Percentiles rank a stretch among this genome's conserved stretches.
These are phyloP conservation scores for Sternotherus odoratus DNA, from an alignment of 2,797 vertebrate genomes.

Conservation along the genomic window DNA sequence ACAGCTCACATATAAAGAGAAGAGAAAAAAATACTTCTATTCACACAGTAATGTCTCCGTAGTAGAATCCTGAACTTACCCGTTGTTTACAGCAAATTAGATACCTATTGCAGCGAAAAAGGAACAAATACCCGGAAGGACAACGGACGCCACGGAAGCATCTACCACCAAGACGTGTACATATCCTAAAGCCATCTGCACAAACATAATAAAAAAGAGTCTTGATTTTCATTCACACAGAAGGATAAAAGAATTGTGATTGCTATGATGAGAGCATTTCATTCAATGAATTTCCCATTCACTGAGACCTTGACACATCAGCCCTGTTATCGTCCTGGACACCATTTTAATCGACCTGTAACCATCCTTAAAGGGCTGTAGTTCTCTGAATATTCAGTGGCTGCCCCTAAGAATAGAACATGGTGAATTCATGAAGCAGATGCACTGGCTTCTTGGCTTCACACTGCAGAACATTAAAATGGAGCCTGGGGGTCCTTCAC, in stretches of 20 bases:
- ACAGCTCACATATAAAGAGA: neutral
- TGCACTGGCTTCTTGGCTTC: too few relatives aligned
- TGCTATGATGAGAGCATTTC: neutral
- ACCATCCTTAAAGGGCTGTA: too few relatives aligned
- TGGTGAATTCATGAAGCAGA: too few relatives aligned
- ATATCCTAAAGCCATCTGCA: too few relatives aligned
- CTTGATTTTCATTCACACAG: neutral
- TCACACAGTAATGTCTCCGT: neutral
- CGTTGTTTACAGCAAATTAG: rapidly evolving
- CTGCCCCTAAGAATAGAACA: too few relatives aligned
- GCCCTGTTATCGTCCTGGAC: too few relatives aligned
- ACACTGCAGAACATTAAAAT: neutral
- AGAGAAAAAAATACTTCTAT: neutral
- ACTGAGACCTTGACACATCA: neutral
- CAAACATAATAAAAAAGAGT: neutral
- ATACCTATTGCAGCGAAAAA: rapidly evolving
- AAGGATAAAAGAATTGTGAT: neutral
- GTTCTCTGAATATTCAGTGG: too few relatives aligned
- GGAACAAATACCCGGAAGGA: too few relatives aligned
- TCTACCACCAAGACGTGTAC: too few relatives aligned
- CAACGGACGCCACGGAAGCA: too few relatives aligned
- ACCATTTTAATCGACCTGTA: too few relatives aligned
- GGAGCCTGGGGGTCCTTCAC: too few relatives aligned
- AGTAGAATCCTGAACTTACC: neutral
- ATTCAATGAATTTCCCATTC: neutral